Percentiles rank a stretch among this genome's conserved stretches.
Conservation (phyloP, 2,797 vertebrate genomes). For the Taeniopygia guttata region DNA sequence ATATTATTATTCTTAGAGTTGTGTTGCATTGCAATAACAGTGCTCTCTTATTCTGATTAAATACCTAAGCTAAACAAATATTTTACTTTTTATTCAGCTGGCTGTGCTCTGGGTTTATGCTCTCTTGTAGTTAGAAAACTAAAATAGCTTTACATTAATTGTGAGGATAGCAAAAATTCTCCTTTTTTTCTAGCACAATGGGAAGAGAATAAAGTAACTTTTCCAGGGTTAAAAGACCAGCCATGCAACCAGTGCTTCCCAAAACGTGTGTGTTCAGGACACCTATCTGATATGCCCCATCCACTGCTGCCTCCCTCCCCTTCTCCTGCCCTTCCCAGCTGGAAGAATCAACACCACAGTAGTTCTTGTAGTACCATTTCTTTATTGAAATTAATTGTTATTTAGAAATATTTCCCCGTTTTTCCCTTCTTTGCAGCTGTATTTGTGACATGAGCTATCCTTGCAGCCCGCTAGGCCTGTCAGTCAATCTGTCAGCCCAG, state of each 20-base stretch:
- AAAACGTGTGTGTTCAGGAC: rapidly evolving
- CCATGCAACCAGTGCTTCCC: neutral
- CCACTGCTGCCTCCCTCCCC: neutral
- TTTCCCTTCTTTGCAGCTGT: neutral
- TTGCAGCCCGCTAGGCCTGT: neutral
- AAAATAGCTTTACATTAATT: neutral
- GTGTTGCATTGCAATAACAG: conserved; percentile 1
- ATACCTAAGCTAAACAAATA: conserved; percentile 28
- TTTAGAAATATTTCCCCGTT: neutral
- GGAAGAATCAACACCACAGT: neutral
- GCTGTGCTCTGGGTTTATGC: neutral
- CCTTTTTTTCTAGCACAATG: neutral
- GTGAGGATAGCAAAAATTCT: neutral
- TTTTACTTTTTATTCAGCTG: neutral
- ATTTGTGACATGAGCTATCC: neutral
- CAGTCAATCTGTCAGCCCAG: neutral
- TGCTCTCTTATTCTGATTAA: neutral
- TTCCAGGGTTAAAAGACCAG: neutral
- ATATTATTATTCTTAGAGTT: conserved; percentile 41
- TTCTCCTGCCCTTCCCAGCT: neutral
- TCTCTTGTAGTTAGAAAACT: neutral
- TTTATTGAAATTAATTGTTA: neutral
- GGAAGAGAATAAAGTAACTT: neutral
- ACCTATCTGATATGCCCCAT: neutral
- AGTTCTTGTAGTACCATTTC: neutral